These are phyloP conservation scores for Hypocryptadius cinnamomeus DNA, from an alignment of 2,113 vertebrate species.

Conservation along the genomic window DNA sequence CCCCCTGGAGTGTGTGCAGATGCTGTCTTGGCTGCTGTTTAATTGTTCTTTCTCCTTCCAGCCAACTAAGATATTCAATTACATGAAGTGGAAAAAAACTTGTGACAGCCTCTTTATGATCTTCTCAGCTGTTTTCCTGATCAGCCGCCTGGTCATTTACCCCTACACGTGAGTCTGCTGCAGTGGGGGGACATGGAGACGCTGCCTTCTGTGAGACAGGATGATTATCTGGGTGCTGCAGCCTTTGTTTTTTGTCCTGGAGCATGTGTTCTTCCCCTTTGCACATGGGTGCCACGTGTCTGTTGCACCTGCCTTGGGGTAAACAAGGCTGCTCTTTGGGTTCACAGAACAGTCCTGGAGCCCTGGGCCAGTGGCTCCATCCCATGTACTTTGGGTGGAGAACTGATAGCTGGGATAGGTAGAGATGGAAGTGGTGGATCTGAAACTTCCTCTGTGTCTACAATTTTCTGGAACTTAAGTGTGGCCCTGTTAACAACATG, in stretches of 20 bases:
- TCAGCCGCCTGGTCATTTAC: conserved; percentile 79
- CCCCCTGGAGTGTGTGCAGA: neutral
- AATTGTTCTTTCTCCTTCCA: conserved; percentile 49
- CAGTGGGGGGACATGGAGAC: neutral
- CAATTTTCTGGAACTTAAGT: neutral
- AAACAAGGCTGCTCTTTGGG: neutral
- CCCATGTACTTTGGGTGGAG: neutral
- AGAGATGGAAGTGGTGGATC: neutral
- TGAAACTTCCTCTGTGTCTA: neutral
- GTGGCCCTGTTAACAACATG: neutral
- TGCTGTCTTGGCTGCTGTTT: neutral
- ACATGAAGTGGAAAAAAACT: conserved; percentile 76
- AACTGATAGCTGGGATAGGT: neutral
- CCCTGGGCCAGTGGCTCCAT: neutral
- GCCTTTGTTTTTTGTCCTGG: neutral
- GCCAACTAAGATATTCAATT: conserved; percentile 87
- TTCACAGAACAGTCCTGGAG: neutral
- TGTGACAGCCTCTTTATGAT: conserved; percentile 80
- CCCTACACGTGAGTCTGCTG: conserved; percentile 76
- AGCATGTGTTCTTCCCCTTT: neutral
- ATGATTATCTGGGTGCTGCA: neutral
- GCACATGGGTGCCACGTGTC: neutral
- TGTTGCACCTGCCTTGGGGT: neutral
- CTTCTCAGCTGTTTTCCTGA: conserved; percentile 80
- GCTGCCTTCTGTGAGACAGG: neutral